Evolutionary conservation across 2,888 invertebrate species (phyloP).

Genomic region (Micropterix aruncella): DNA sequence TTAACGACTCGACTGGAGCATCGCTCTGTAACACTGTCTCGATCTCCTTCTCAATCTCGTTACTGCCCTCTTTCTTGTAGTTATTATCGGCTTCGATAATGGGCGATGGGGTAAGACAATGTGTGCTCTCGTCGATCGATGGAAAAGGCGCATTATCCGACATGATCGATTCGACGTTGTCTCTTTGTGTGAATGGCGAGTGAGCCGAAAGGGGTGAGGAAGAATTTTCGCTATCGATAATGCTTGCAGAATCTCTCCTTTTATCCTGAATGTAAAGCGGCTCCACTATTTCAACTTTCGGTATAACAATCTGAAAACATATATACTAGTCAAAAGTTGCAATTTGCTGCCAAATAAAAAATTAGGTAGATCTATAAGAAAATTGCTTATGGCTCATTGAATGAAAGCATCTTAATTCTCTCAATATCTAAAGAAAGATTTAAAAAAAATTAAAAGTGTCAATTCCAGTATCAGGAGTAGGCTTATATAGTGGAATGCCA

Average conservation of each 20-base stretch:
- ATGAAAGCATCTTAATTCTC: too few species aligned
- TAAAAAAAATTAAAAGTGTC: too few species aligned
- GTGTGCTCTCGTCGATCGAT: background rate
- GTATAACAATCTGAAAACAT: too few species aligned
- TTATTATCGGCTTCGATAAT: background rate
- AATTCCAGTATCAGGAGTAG: too few species aligned
- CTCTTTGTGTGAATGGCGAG: background rate
- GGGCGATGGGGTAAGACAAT: background rate
- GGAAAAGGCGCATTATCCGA: background rate
- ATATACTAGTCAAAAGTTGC: too few species aligned
- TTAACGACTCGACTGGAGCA: slow-evolving; percentile 32
- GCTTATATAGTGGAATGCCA: too few species aligned
- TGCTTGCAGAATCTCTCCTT: too few species aligned
- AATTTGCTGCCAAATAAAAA: too few species aligned
- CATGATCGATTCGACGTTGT: background rate
- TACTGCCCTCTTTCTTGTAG: background rate
- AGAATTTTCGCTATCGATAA: background rate
- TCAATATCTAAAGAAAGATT: too few species aligned
- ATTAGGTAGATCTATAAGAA: too few species aligned
- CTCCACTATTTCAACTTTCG: background rate
- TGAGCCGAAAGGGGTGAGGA: background rate
- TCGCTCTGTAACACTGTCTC: slow-evolving; percentile 35
- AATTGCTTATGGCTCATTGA: too few species aligned
- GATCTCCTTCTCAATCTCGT: slow-evolving; percentile 30
- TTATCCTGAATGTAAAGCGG: too few species aligned